These are phyloP conservation scores for Egretta garzetta DNA, from an alignment of 2,113 vertebrate species.

Conservation along the genomic window DNA sequence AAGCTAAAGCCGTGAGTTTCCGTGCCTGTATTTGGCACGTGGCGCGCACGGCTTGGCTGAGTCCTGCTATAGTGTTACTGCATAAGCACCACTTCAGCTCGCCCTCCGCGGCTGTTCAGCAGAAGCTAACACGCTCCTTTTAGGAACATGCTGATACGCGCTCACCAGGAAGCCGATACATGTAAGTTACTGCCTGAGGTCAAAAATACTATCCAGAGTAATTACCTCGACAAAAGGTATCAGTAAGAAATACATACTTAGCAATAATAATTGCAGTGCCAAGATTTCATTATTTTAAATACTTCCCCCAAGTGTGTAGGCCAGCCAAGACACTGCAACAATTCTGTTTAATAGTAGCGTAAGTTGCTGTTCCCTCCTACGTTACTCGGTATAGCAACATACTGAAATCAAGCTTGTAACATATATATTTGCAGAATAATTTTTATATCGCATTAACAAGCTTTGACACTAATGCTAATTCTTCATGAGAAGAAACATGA, in stretches of 20 bases:
- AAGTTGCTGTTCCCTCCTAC: not conserved
- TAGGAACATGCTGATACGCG: not conserved
- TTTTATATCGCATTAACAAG: not conserved
- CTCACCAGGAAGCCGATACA: not conserved
- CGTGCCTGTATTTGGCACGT: accelerated
- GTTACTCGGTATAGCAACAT: not conserved
- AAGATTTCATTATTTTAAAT: not conserved
- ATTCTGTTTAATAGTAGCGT: not conserved
- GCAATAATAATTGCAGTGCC: not conserved
- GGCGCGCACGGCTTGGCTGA: not conserved
- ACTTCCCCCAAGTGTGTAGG: not conserved
- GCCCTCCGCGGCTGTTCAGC: accelerated
- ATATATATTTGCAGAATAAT: not conserved
- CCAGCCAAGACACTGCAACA: not conserved
- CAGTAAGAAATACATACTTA: not conserved
- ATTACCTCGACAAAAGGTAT: not conserved
- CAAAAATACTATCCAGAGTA: not conserved
- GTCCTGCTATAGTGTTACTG: not conserved
- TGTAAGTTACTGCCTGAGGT: not conserved
- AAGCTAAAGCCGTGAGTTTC: not conserved
- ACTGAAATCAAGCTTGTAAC: not conserved
- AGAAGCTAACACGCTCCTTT: not conserved
- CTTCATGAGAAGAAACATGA: not conserved
- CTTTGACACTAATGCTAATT: not conserved
- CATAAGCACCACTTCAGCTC: not conserved